Percentiles rank a stretch among this genome's conserved stretches.
These are phyloP conservation scores for Labeo calbasu DNA, from an alignment of 2,797 vertebrate species.

Conservation along the genomic window DNA sequence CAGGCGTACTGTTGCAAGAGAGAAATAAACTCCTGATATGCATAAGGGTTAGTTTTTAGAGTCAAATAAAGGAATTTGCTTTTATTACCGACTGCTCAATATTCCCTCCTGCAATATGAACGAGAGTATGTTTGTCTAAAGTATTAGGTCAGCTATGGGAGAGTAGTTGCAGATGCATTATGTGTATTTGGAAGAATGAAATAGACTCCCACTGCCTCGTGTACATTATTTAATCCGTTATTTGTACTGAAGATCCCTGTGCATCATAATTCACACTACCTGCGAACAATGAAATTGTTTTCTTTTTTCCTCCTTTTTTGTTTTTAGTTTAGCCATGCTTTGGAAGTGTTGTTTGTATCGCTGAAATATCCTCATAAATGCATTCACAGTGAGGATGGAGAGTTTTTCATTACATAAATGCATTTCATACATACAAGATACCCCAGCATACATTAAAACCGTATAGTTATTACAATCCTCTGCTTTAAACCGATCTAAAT, in stretches of 20 bases:
- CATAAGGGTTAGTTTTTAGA: constrained; percentile 26
- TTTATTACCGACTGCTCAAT: constrained; percentile 28
- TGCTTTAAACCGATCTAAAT: not conserved
- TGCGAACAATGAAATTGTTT: not conserved
- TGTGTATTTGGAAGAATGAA: not conserved
- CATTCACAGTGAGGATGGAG: not conserved
- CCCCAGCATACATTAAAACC: constrained; percentile 11
- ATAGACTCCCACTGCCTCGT: not conserved
- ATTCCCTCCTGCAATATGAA: constrained; percentile 3
- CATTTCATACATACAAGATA: constrained; percentile 28
- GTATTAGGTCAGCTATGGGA: constrained; percentile 18
- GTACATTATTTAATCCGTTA: constrained; percentile 14
- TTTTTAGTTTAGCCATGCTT: constrained; percentile 7
- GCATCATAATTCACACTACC: constrained; percentile 22
- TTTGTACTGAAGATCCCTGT: constrained; percentile 4
- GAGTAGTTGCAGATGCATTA: constrained; percentile 11
- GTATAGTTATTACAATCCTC: constrained; percentile 15
- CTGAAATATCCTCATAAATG: constrained; percentile 25
- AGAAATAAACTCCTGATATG: constrained; percentile 37
- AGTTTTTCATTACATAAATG: constrained; percentile 33
- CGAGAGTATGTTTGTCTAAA: constrained; percentile 13
- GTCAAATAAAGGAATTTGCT: constrained; percentile 17
- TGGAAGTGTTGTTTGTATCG: constrained; percentile 1
- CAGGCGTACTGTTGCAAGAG: not conserved
- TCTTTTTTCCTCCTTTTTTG: not conserved